Base-by-base conservation (phyloP, 2,888 invertebrate species). In the Tanytarsus gracilentus region DNA sequence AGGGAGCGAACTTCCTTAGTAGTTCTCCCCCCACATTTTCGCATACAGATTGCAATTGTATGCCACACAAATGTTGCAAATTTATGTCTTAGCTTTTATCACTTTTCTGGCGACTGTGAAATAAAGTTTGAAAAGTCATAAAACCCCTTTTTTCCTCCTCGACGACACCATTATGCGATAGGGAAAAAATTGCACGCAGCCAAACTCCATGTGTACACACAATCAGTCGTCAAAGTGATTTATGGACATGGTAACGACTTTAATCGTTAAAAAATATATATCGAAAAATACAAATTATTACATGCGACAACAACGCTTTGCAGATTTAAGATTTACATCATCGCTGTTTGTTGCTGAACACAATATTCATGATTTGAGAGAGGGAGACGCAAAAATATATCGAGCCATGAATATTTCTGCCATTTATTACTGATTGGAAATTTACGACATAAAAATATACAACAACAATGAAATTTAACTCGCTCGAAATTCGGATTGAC, bases 381-480 rank as follows among this genome's bases (percentile, higher is more conserved):
- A n/a, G n/a, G n/a, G 33, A 33, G 33, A 33, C 11, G 6, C 6
- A 33, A 33, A 33, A 33, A 11, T 11, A 33, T 5, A 33, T 33
- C 33, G n/a, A 33, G n/a, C n/a, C n/a, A 14, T n/a, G 51, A 27
- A 30, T 30, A 30, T 25, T 18, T 5, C 27, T 30, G 7, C 36
- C 21, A 25, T 39, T 14, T 39, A n/a, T 39, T 25, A 55, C 39
- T 39, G 53, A 55, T 36, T 55, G 36, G 5, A 30, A 55, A 55
- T 55, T 55, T 55, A 55, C 53, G 53, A 55, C 16, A 39, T 18
- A 55, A 55, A 29, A 55, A 55, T 55, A 55, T n/a, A 55, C 53
- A 55, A 23, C 25, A 36, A 44, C 29, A 9, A n/a, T n/a, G n/a
- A n/a, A n/a, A n/a, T n/a, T n/a, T n/a, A n/a, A n/a, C n/a, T n/a